These are phyloP conservation scores for Romanogobio albipinnatus DNA, from an alignment of 2,113 vertebrate genomes.

Conservation along the genomic window DNA sequence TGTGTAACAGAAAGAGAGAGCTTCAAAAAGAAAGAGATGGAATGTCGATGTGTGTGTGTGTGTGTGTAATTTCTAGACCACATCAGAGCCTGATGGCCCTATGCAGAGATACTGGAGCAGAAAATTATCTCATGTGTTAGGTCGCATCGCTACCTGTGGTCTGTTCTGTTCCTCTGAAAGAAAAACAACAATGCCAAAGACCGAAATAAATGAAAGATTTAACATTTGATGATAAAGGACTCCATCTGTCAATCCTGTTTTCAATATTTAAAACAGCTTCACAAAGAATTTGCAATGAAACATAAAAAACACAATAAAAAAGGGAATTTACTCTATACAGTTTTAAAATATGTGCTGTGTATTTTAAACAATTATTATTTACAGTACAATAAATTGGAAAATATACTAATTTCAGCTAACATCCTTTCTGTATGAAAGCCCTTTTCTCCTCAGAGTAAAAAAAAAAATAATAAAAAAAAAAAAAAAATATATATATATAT, in stretches of 20 bases:
- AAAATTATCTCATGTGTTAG: slow-evolving; percentile 62
- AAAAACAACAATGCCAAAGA: slow-evolving; percentile 38
- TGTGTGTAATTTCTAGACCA: slow-evolving; percentile 71
- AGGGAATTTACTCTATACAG: not conserved
- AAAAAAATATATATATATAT: no score
- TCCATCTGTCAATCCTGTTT: slow-evolving; percentile 25
- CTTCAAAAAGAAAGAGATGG: slow-evolving; percentile 1
- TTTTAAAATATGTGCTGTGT: not conserved
- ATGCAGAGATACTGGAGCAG: slow-evolving; percentile 64
- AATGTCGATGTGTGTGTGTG: slow-evolving; percentile 55
- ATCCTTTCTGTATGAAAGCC: no score
- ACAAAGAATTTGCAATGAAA: slow-evolving; percentile 13
- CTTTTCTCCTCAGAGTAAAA: no score
- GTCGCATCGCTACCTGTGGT: slow-evolving; percentile 49
- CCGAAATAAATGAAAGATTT: slow-evolving; percentile 35
- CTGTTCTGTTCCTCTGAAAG: slow-evolving; percentile 42
- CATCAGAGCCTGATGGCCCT: slow-evolving; percentile 74
- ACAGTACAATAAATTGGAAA: no score
- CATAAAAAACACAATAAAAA: not conserved
- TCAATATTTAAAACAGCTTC: slow-evolving; percentile 41
- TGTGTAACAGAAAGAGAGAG: slow-evolving; percentile 37
- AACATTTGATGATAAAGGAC: slow-evolving; percentile 36
- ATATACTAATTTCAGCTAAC: no score
- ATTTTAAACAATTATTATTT: not conserved
- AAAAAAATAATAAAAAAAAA: no score